phyloP scores from a whole-genome alignment of 2,888 invertebrate species.

The Acrocera orbiculus region DNA sequence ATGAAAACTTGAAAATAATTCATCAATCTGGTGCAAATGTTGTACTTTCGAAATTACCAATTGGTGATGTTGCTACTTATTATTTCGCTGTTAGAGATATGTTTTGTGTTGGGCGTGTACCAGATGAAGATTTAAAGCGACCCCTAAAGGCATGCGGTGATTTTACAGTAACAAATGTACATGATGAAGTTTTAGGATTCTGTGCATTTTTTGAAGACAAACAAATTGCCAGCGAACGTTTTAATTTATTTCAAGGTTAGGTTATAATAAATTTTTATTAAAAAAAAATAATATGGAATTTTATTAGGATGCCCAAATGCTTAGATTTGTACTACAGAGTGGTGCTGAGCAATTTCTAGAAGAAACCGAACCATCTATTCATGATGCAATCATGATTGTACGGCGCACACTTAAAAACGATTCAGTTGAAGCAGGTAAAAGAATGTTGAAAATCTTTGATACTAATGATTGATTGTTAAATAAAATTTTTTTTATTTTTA shows the following conservation, averaged over 20 bases:
- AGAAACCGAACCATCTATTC: constrained; percentile 94
- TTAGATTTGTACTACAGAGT: constrained; percentile 87
- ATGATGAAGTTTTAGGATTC: constrained; percentile 57
- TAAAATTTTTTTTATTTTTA: no score
- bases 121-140: constrained; percentile 85
- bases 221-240: constrained; percentile 85
- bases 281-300: constrained; percentile 6
- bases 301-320: constrained; percentile 79
- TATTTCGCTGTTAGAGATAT: constrained; percentile 89
- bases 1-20: constrained; percentile 79
- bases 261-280: not conserved
- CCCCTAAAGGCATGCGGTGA: constrained; percentile 98
- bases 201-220: constrained; percentile 80
- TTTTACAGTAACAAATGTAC: constrained; percentile 80
- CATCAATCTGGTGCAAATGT: constrained; percentile 88
- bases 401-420: constrained; percentile 93
- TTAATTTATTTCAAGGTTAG: constrained; percentile 45
- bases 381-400: constrained; percentile 99
- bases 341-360: constrained; percentile 89
- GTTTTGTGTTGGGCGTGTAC: constrained; percentile 98
- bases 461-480: no score
- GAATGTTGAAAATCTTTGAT: no score
- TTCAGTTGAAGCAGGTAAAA: constrained; percentile 85
- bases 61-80: constrained; percentile 99
- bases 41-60: constrained; percentile 90